These are phyloP conservation scores for Merops nubicus DNA, from an alignment of 2,113 vertebrate genomes.

Conservation along the genomic window DNA sequence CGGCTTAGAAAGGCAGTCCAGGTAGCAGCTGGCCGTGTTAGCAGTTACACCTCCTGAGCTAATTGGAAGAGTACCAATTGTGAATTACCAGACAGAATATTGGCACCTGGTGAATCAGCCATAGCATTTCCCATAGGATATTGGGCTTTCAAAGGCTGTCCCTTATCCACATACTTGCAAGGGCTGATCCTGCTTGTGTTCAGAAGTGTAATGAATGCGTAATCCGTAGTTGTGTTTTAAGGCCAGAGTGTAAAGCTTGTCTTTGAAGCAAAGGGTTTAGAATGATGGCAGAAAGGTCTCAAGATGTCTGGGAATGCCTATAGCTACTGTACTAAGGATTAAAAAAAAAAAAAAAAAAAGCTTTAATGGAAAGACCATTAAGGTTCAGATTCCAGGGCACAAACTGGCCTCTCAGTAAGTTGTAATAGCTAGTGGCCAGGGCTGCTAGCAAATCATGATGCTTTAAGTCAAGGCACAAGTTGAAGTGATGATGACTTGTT, in stretches of 20 bases:
- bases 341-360: not conserved
- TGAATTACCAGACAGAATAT: constrained; percentile 25
- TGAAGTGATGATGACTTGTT: not conserved
- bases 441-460: not conserved
- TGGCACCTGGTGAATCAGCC: constrained; percentile 53
- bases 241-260: not conserved
- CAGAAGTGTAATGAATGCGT: not conserved
- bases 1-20: not conserved
- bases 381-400: not conserved
- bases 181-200: not conserved
- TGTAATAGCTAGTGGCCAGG: not conserved
- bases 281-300: not conserved
- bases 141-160: constrained; percentile 29
- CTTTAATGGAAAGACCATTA: not conserved
- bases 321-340: not conserved
- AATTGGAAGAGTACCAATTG: constrained; percentile 34
- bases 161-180: constrained; percentile 36
- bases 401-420: no score
- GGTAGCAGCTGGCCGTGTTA: constrained; percentile 34
- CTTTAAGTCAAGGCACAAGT: not conserved
- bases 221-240: constrained; percentile 14
- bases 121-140: constrained; percentile 43
- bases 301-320: not conserved
- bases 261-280: not conserved
- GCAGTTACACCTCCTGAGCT: not conserved